Percentiles rank a stretch among this genome's conserved stretches.
Conservation (phyloP, 2,888 invertebrate species). For the Baccha elongata region DNA sequence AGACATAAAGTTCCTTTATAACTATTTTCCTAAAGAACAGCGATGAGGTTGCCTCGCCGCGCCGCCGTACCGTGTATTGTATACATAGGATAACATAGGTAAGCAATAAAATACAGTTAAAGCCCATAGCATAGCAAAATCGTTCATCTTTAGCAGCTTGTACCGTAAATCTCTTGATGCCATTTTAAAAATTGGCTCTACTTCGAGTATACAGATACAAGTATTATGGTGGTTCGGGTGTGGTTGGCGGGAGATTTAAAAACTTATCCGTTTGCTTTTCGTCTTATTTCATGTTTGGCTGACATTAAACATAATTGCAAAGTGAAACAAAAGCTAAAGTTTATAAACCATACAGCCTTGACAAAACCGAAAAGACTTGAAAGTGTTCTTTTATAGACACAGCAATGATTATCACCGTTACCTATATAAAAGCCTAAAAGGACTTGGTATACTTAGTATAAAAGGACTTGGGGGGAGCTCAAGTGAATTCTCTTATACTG, state of each 20-base stretch:
- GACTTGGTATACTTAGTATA: too few relatives aligned
- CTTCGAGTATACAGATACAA: background rate
- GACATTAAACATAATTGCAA: conserved; percentile 56
- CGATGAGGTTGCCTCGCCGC: too few relatives aligned
- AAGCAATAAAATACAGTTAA: background rate
- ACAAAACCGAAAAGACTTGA: conserved; percentile 22
- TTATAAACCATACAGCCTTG: conserved; percentile 39
- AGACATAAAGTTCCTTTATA: background rate
- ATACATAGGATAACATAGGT: background rate
- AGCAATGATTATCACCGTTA: conserved; percentile 38
- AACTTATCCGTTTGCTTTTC: conserved; percentile 53
- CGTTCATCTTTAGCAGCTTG: conserved; percentile 29
- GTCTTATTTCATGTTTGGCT: conserved; percentile 64
- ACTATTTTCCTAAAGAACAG: background rate
- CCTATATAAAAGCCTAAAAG: background rate
- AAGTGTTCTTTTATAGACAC: conserved; percentile 47
- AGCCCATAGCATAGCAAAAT: conserved; percentile 4
- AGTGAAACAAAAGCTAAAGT: conserved; percentile 22
- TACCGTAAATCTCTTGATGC: conserved; percentile 43
- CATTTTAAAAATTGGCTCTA: conserved; percentile 35
- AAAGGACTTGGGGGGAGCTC: background rate
- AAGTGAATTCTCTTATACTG: conserved; percentile 13
- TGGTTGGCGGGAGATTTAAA: conserved; percentile 9
- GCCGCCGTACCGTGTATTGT: too few relatives aligned
- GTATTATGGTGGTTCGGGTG: background rate